phyloP scores from a whole-genome alignment of 1,140 invertebrate species.

The Trichogramma pretiosum region DNA sequence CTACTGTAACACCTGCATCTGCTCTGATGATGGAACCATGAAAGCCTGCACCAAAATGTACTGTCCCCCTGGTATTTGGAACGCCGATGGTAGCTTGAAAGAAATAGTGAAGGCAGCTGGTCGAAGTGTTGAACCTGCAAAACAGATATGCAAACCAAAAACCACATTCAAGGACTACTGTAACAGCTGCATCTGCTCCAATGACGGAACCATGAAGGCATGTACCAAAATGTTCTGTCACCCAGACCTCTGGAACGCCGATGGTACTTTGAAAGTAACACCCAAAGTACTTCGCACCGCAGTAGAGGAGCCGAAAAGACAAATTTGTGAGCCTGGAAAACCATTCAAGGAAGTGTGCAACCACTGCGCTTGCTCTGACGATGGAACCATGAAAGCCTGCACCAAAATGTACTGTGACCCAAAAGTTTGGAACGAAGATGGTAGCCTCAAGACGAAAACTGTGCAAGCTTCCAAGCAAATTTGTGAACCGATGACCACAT shows the following conservation, averaged over 20 bases:
- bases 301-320: too few relatives aligned
- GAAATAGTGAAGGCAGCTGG: neutral
- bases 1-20: neutral
- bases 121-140: too few relatives aligned
- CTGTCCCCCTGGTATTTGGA: neutral
- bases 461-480: neutral
- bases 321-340: neutral
- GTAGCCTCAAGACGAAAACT: neutral
- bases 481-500: neutral
- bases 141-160: neutral
- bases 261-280: neutral
- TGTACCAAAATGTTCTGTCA: conserved; percentile 10
- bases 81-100: neutral
- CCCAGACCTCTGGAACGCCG: conserved; percentile 1
- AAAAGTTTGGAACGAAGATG: neutral
- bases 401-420: neutral
- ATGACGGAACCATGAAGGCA: neutral
- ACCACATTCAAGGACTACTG: conserved; percentile 5
- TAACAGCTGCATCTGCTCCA: neutral
- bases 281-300: neutral
- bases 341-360: neutral
- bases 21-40: neutral
- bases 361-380: neutral
- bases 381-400: neutral
- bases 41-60: neutral